Percentiles rank a stretch among this genome's conserved stretches.
Evolutionary conservation across 1,140 invertebrate genomes (phyloP).

Genomic region (Calosoma granatense): DNA sequence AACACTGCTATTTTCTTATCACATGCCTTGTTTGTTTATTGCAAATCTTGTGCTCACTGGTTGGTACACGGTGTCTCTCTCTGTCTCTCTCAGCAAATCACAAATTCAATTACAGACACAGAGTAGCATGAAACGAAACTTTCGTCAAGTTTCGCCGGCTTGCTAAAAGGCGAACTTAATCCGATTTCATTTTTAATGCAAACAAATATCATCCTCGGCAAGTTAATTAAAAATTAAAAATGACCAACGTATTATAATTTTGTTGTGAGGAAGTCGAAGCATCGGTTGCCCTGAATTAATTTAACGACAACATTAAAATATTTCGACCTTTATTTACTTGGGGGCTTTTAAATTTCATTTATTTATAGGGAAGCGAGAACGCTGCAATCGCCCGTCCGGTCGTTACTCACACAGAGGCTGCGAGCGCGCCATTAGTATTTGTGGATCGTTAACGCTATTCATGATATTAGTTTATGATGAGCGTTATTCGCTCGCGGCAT

Average conservation of each 20-base stretch:
- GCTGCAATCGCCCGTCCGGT: no score
- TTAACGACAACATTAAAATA: neutral
- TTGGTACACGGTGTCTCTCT: no score
- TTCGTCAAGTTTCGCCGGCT: neutral
- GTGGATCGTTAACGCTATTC: slow-evolving; percentile 8
- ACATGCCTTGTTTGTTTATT: neutral
- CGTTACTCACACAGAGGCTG: neutral
- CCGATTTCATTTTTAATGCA: neutral
- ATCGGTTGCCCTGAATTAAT: neutral
- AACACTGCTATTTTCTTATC: neutral
- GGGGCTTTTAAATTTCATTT: slow-evolving; percentile 1
- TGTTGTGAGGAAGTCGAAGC: neutral
- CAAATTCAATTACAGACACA: neutral
- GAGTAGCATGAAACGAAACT: neutral
- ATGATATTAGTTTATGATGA: slow-evolving; percentile 9
- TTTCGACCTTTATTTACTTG: neutral
- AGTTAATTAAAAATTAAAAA: neutral
- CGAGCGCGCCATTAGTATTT: slow-evolving; percentile 1
- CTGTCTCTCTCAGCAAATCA: no score
- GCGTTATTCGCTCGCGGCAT: neutral
- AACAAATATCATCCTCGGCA: neutral
- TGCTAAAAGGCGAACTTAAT: neutral
- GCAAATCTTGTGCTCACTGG: neutral
- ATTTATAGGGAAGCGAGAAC: slow-evolving; percentile 2
- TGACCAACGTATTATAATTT: neutral